A percentile compares a stretch with the other conserved stretches of the same genome.
phyloP scores from a whole-genome alignment of 2,888 invertebrate genomes.

The Dexiosoma caninum region DNA sequence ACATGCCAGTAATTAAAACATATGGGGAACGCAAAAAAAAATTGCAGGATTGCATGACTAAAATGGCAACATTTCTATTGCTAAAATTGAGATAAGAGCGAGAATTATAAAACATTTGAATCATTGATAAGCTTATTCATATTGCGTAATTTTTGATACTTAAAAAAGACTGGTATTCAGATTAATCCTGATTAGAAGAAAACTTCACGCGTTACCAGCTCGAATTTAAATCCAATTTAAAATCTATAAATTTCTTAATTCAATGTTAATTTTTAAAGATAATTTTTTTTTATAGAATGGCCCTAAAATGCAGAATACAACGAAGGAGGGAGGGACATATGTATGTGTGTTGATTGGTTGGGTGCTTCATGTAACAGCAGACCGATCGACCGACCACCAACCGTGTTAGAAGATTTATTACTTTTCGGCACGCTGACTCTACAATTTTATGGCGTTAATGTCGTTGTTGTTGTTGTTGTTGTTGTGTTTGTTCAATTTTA shows the following conservation, averaged over 20 bases:
- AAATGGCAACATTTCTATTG: too few relatives aligned
- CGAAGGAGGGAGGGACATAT: too few relatives aligned
- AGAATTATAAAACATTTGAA: too few relatives aligned
- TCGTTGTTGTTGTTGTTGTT: background rate
- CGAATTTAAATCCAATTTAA: background rate
- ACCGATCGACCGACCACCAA: conserved; percentile 51
- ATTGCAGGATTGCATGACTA: too few relatives aligned
- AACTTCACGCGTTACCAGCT: too few relatives aligned
- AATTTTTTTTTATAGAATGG: conserved; percentile 17
- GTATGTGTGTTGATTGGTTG: background rate
- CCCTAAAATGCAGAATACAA: background rate
- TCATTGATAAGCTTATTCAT: too few relatives aligned
- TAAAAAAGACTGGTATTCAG: too few relatives aligned
- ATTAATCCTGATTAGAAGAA: too few relatives aligned
- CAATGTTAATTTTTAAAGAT: conserved; percentile 30
- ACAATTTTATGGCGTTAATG: conserved; percentile 53
- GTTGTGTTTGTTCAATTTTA: background rate
- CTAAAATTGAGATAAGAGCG: too few relatives aligned
- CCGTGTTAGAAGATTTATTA: conserved; percentile 64
- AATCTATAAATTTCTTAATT: conserved; percentile 22
- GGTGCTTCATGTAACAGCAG: conserved; percentile 19
- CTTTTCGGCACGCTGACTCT: conserved; percentile 62
- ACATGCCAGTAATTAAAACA: too few relatives aligned
- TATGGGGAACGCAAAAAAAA: too few relatives aligned
- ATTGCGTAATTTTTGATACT: too few relatives aligned